These are phyloP conservation scores for Nicator chloris DNA, from an alignment of 2,113 vertebrate genomes.

Conservation along the genomic window DNA sequence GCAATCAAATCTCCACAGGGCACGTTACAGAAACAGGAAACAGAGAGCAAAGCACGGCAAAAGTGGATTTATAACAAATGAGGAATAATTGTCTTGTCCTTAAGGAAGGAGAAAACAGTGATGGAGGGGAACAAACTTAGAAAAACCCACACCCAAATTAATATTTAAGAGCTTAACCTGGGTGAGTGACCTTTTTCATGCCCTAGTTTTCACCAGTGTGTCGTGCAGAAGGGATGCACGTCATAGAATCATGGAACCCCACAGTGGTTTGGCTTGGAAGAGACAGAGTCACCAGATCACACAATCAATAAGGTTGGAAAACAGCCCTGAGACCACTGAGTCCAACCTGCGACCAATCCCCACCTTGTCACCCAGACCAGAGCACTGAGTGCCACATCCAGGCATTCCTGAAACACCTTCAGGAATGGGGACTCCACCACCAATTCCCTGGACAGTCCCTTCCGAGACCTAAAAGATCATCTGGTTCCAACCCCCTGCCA, in stretches of 20 bases:
- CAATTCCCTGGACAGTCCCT: not conserved
- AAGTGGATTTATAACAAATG: not conserved
- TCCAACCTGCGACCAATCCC: no score
- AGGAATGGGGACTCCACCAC: not conserved
- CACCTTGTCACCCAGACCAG: not conserved
- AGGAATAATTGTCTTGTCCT: not conserved
- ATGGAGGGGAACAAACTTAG: not conserved
- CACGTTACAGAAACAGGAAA: not conserved
- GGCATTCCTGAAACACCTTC: fast-evolving
- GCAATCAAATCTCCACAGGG: not conserved
- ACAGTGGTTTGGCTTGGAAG: not conserved
- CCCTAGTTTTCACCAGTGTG: not conserved
- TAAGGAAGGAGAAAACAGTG: not conserved
- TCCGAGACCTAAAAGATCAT: not conserved
- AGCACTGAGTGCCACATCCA: not conserved
- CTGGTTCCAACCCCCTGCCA: not conserved
- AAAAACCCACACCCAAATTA: not conserved
- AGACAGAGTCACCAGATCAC: no score
- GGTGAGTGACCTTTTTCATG: not conserved
- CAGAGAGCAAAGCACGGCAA: not conserved
- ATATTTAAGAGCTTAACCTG: not conserved
- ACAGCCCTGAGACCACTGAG: not conserved
- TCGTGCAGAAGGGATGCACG: fast-evolving
- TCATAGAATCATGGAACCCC: not conserved
- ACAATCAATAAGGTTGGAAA: not conserved